Percentiles rank a stretch among this genome's conserved stretches.
phyloP scores from a whole-genome alignment of 2,113 vertebrate species.

The Chelonoidis abingdonii region DNA sequence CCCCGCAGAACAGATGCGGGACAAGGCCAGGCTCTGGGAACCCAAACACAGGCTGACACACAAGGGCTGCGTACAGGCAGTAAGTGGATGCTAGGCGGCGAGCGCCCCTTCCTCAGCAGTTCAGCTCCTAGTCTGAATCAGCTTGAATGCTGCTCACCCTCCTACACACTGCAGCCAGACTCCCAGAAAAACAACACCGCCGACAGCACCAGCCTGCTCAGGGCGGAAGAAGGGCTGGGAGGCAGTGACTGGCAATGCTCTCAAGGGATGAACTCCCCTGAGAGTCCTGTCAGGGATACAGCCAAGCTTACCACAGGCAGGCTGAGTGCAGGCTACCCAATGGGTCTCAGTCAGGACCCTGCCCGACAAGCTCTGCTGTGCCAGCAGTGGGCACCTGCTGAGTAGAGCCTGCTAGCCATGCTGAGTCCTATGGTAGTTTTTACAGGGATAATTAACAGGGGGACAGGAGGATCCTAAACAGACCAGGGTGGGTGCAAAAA shows the following conservation, averaged over 20 bases:
- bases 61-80: background rate
- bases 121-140: background rate
- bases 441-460: background rate
- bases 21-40: background rate
- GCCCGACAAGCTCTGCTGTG: background rate
- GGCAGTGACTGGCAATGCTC: background rate
- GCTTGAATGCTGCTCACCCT: too few species aligned
- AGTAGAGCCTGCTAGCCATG: background rate
- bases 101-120: background rate
- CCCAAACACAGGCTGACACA: background rate
- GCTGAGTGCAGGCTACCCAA: too few species aligned
- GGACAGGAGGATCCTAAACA: background rate
- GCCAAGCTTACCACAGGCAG: background rate
- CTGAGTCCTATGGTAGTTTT: background rate
- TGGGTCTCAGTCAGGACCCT: too few species aligned
- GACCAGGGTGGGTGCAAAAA: background rate
- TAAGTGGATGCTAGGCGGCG: background rate
- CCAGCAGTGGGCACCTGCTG: background rate
- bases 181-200: background rate
- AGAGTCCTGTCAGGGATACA: background rate
- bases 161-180: background rate
- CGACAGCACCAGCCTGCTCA: background rate
- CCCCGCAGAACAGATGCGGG: background rate
- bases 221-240: background rate
- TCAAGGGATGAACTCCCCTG: background rate